Evolutionary conservation across 2,888 invertebrate genomes (phyloP).

Genomic region (Hermaeophaga mercurialis): DNA sequence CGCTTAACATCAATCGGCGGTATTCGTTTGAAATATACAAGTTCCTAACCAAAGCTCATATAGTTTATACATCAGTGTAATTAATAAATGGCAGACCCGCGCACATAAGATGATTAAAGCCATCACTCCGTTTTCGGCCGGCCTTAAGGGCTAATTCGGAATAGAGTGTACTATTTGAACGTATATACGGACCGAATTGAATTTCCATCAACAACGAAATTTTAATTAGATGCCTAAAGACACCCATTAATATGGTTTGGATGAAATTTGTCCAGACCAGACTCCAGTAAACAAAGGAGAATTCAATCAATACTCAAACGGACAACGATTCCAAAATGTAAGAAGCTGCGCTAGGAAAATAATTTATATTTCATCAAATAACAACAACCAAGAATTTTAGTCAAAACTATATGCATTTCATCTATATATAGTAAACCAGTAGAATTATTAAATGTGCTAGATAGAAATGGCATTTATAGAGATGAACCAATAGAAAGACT

Average conservation of each 20-base stretch:
- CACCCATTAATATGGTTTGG: slow-evolving; percentile 11
- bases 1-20: slow-evolving; percentile 49
- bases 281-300: too few species aligned
- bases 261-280: too few species aligned
- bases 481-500: too few species aligned
- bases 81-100: slow-evolving; percentile 55
- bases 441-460: too few species aligned
- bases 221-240: slow-evolving; percentile 13
- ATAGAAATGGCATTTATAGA: too few species aligned
- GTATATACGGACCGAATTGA: slow-evolving; percentile 19
- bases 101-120: slow-evolving; percentile 48
- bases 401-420: too few species aligned
- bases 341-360: too few species aligned
- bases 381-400: too few species aligned
- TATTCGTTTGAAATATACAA: slow-evolving; percentile 51
- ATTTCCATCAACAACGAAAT: slow-evolving; percentile 16
- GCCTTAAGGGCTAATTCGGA: slow-evolving; percentile 33
- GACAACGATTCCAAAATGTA: too few species aligned
- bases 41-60: slow-evolving; percentile 49
- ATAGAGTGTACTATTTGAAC: slow-evolving; percentile 23
- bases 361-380: too few species aligned
- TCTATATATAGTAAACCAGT: too few species aligned
- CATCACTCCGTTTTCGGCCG: slow-evolving; percentile 44
- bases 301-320: too few species aligned
- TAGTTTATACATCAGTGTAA: slow-evolving; percentile 56